Evolutionary conservation across 2,888 invertebrate species (phyloP).

Genomic region (Clivina fossor): DNA sequence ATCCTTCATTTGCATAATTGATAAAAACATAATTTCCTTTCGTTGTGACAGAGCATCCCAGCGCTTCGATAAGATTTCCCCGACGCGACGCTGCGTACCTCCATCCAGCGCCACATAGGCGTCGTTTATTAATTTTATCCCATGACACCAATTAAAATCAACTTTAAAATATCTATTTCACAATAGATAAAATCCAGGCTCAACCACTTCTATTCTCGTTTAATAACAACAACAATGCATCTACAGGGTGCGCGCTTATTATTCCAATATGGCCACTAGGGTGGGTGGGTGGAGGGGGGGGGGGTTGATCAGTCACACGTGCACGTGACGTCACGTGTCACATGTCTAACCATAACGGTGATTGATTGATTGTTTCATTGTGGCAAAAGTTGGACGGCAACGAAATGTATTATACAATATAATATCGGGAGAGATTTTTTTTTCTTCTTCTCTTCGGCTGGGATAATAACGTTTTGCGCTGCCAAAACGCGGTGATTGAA

Average conservation of each 20-base stretch:
- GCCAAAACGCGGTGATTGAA: too few species aligned
- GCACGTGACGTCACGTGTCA: slow-evolving; percentile 28
- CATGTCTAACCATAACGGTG: slow-evolving; percentile 25
- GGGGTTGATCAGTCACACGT: slow-evolving; percentile 32
- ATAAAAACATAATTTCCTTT: slow-evolving; percentile 31
- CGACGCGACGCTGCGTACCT: neutral
- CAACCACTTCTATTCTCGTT: slow-evolving; percentile 1
- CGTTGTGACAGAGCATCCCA: slow-evolving; percentile 8
- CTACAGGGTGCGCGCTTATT: slow-evolving; percentile 8
- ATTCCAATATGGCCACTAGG: slow-evolving; percentile 14
- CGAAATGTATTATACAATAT: too few species aligned
- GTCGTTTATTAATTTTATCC: slow-evolving; percentile 4
- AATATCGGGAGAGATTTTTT: too few species aligned
- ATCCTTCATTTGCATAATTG: slow-evolving; percentile 24
- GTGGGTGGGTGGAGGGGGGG: slow-evolving; percentile 2
- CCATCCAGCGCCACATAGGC: slow-evolving; percentile 2
- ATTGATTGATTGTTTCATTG: slow-evolving; percentile 31
- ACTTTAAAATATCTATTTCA: slow-evolving; percentile 17
- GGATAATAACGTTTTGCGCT: too few species aligned
- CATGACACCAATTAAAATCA: slow-evolving; percentile 32
- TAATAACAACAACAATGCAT: too few species aligned
- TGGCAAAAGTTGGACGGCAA: slow-evolving; percentile 5
- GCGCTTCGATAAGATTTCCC: neutral
- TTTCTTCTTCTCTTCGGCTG: too few species aligned
- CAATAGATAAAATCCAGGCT: neutral